Evolutionary conservation across 2,888 invertebrate species (phyloP), one percentile per base, ranked within the genome.

Genomic region (Folsomia candida): DNA sequence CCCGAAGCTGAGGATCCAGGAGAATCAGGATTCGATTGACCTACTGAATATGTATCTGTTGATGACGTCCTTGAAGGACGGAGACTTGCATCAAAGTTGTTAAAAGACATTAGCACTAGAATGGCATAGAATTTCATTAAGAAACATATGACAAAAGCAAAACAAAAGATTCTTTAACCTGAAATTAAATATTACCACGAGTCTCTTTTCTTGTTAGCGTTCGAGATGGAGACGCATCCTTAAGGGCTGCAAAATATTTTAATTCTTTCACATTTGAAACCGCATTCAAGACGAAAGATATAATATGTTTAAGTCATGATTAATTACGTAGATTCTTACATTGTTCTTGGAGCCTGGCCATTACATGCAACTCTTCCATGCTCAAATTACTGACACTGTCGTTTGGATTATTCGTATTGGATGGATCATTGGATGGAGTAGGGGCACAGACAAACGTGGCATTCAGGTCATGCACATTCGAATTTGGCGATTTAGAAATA

Each of bases 31-130:
- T 65, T 65, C 2, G 76, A 76, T 27, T 76, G 72, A 3, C 68
- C 72, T 2, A 76, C 68, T 3, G 68, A 76, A 37, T 76, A 76
- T 2, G 76, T 76, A 63, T 76, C 76, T 3, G 73, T 76, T 1
- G 76, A 76, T 1, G 73, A 76, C 4, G 76, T 76, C 6, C 76
- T 58, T 3, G 69, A 70, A n/a, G 72, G 70, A 14, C 71, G 58
- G 4, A 4, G 29, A 29, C 9, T 29, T 9, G 62, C 28, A n/a
- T 62, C 62, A 11, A 64, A 22, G n/a, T 22, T 37, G 4, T 28
- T 28, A 24, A 64, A 64, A 3, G 28, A 22, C 51, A 64, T 51
- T 20, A 64, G 9, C 18, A 64, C 47, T 51, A 47, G 20, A 51
- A 51, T 25, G 22, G 37, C 28, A 24, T 51, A 62, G 6, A 62